Evolutionary conservation across 2,113 vertebrate genomes (phyloP).

Genomic region (Aegithalos caudatus): DNA sequence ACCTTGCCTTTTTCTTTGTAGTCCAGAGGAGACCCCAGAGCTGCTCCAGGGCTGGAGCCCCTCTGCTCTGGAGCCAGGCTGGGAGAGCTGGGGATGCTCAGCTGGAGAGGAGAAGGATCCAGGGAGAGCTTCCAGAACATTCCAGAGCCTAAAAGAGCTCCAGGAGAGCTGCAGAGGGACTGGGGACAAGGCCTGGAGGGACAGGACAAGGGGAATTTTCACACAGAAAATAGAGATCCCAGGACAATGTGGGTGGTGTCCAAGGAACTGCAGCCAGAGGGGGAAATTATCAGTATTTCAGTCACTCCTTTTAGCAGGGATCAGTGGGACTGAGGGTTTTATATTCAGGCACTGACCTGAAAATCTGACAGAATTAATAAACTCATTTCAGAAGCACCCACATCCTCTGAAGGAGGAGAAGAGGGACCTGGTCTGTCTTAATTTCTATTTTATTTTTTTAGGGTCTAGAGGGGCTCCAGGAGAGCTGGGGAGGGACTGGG

Average conservation of each 20-base stretch:
- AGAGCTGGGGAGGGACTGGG: neutral
- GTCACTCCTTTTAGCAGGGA: neutral
- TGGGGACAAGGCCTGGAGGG: neutral
- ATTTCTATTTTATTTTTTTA: neutral
- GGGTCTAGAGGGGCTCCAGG: neutral
- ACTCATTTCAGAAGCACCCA: neutral
- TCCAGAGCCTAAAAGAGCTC: neutral
- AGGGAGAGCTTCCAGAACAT: neutral
- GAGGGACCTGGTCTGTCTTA: neutral
- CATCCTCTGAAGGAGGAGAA: neutral
- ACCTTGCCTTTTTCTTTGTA: neutral
- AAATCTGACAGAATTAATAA: neutral
- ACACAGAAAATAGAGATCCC: neutral
- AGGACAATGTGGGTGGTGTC: neutral
- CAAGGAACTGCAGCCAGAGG: neutral
- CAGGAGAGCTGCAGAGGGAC: neutral
- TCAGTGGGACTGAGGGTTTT: neutral
- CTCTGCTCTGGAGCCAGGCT: neutral
- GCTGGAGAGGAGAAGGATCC: fast-evolving
- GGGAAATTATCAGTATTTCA: neutral
- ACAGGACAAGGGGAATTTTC: neutral
- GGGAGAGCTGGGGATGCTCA: fast-evolving
- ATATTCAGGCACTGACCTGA: neutral
- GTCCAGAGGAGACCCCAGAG: fast-evolving
- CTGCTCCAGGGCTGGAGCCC: neutral